Percentiles rank a stretch among this genome's conserved stretches.
phyloP scores from a whole-genome alignment of 2,113 vertebrate species.

The Elephantulus edwardii region DNA sequence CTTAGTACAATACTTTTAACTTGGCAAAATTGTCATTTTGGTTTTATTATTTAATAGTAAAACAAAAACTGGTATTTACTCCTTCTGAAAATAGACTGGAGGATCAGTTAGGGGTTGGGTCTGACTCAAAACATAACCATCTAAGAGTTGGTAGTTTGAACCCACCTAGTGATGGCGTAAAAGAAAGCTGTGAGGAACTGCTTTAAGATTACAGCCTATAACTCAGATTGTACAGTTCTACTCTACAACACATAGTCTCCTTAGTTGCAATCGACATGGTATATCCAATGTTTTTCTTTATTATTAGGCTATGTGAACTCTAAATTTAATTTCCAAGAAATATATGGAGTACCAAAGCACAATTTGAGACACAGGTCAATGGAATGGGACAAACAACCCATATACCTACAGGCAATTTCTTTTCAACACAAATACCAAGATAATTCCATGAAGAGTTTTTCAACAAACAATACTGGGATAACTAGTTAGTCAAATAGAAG shows the following conservation, averaged over 20 bases:
- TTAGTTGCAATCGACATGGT: too few relatives aligned
- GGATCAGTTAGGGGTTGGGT: too few relatives aligned
- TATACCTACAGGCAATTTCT: neutral
- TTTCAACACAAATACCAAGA: neutral
- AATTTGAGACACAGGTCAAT: neutral
- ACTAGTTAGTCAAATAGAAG: neutral
- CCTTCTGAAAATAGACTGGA: too few relatives aligned
- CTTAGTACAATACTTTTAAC: neutral
- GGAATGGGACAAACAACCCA: neutral
- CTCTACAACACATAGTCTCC: too few relatives aligned
- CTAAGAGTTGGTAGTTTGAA: too few relatives aligned
- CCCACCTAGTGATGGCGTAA: too few relatives aligned
- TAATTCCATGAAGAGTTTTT: neutral
- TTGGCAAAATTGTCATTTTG: neutral
- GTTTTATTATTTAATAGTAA: constrained; percentile 1
- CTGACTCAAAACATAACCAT: too few relatives aligned
- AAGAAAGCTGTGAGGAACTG: too few relatives aligned
- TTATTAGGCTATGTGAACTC: neutral
- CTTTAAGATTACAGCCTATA: neutral
- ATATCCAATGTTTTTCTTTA: too few relatives aligned
- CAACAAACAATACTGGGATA: neutral
- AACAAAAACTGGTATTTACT: too few relatives aligned
- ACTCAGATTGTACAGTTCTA: too few relatives aligned
- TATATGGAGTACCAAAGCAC: neutral
- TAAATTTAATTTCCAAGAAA: constrained; percentile 8